Conservation (phyloP, 2,113 vertebrate species). For the Oriolus oriolus region DNA sequence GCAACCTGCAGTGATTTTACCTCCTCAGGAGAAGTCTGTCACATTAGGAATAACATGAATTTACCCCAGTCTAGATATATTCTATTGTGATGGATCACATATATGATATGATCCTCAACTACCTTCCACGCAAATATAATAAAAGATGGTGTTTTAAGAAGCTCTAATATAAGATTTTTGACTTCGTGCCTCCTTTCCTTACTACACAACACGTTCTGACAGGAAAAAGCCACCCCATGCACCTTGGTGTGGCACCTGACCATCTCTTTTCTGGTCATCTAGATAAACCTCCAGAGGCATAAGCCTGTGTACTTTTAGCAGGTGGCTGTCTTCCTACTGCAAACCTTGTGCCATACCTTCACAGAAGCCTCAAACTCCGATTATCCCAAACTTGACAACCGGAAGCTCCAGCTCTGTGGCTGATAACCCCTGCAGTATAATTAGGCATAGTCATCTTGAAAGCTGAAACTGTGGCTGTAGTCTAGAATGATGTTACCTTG, state of each 20-base stretch:
- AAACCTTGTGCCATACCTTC: neutral
- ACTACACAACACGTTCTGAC: neutral
- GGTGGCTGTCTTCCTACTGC: neutral
- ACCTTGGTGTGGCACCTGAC: neutral
- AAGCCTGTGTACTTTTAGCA: neutral
- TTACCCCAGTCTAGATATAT: neutral
- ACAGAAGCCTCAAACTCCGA: neutral
- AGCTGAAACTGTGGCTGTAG: neutral
- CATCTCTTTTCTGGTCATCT: neutral
- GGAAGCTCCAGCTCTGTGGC: neutral
- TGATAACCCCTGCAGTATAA: neutral
- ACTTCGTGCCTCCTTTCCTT: neutral
- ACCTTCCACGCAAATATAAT: neutral
- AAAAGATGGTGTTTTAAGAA: neutral
- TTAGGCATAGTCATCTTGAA: neutral
- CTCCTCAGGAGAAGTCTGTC: neutral
- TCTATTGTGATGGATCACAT: neutral
- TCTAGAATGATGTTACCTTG: neutral
- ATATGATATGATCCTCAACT: neutral
- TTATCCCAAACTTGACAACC: neutral
- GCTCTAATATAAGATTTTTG: neutral
- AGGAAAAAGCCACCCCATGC: neutral
- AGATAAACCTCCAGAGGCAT: neutral
- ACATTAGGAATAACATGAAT: neutral
- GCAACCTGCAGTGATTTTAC: neutral